Percentiles rank a stretch among this genome's conserved stretches.
Conservation (phyloP, 2,888 invertebrate genomes). For the Caenorhabditis angaria region DNA sequence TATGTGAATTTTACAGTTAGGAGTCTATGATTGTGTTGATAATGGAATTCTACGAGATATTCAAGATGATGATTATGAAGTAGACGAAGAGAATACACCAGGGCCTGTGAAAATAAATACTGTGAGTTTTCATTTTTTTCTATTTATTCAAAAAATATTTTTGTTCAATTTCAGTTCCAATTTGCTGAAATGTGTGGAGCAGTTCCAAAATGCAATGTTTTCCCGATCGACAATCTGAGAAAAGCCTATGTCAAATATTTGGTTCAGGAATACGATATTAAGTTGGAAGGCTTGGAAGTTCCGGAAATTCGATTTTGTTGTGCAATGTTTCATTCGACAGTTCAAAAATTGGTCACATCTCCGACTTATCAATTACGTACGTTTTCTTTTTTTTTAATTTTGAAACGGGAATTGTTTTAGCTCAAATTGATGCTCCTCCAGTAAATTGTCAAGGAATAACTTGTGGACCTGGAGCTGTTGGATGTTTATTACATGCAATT, state of each 20-base stretch:
- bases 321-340: conserved; percentile 53
- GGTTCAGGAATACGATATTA: conserved; percentile 45
- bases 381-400: conserved; percentile 1
- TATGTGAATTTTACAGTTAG: conserved; percentile 37
- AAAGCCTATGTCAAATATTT: conserved; percentile 49
- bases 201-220: conserved; percentile 37
- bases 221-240: conserved; percentile 44
- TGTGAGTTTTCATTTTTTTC: background rate
- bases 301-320: conserved; percentile 48
- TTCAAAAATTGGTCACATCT: conserved; percentile 46
- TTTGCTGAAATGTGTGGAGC: conserved; percentile 52
- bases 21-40: conserved; percentile 56
- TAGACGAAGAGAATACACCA: background rate
- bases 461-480: conserved; percentile 51
- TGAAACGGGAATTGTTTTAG: conserved; percentile 26
- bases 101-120: background rate
- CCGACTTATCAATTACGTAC: conserved; percentile 44
- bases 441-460: conserved; percentile 43
- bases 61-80: conserved; percentile 1
- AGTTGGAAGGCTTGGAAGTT: conserved; percentile 36
- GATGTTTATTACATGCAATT: conserved; percentile 48
- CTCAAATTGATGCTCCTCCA: conserved; percentile 35
- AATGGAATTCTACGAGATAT: conserved; percentile 44
- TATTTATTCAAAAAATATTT: background rate
- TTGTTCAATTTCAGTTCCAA: conserved; percentile 24